Evolutionary conservation across 2,113 vertebrate genomes (phyloP).

Genomic region (Thomomys bottae): DNA sequence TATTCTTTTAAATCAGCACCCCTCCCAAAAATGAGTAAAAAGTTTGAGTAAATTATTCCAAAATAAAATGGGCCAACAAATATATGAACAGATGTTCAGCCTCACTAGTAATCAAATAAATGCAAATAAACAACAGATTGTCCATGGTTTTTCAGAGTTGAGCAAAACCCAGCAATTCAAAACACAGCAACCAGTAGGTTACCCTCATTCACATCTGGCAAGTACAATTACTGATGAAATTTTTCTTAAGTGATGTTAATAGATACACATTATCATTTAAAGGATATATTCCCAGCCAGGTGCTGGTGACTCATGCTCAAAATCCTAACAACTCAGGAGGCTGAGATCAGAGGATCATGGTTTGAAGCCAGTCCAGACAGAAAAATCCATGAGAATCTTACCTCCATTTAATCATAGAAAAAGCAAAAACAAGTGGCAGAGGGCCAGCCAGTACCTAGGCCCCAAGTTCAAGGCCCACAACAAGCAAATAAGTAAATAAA

Average conservation of each 20-base stretch:
- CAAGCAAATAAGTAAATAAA: too few species aligned
- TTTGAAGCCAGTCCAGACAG: too few species aligned
- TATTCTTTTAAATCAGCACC: constrained; percentile 37
- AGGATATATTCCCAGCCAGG: background rate
- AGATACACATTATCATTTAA: constrained; percentile 2
- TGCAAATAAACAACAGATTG: constrained; percentile 58
- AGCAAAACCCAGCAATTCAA: background rate
- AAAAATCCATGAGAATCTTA: too few species aligned
- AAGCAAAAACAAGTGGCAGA: too few species aligned
- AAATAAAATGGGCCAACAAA: constrained; percentile 35
- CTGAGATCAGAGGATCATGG: too few species aligned
- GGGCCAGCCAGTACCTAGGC: too few species aligned
- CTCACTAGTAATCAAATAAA: constrained; percentile 65
- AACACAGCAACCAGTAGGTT: background rate
- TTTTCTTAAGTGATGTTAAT: background rate
- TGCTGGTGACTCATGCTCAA: too few species aligned
- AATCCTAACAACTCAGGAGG: too few species aligned
- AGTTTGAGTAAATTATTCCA: constrained; percentile 26
- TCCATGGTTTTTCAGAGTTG: constrained; percentile 27
- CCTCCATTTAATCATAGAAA: too few species aligned
- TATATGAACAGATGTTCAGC: constrained; percentile 56
- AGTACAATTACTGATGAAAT: background rate
- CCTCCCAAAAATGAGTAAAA: constrained; percentile 31
- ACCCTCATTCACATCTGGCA: background rate
- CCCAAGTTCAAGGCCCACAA: too few species aligned